Evolutionary conservation across 2,113 vertebrate genomes (phyloP), one percentile per base, ranked within the genome.

Genomic region (Stictonetta naevosa): DNA sequence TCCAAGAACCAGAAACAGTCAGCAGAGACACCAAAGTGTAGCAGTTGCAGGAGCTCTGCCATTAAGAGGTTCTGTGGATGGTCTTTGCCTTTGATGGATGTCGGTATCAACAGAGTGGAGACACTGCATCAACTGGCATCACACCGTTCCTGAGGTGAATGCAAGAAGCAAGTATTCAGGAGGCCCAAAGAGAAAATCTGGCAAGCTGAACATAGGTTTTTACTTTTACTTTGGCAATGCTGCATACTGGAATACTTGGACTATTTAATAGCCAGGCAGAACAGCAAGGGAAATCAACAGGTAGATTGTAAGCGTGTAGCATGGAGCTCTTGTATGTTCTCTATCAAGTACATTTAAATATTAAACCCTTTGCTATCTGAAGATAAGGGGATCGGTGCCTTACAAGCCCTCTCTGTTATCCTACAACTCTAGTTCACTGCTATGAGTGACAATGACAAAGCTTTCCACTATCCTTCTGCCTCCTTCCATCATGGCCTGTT

Each of bases 271-370:
- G 16, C 55, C 36, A 71, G 80, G 46, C 36, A 90, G 86, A 91
- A 87, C 4, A 81, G 19, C 42, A 28, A 3, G 5, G 67, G 36
- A 71, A 71, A 93, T 92, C 55, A 81, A 72, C 3, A 80, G 53
- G 29, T 4, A 40, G 64, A n/a, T 46, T 78, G 22, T 42, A 55
- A 15, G 31, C 58, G 50, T 40, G 11, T 59, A 73, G 67, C 26
- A 38, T 29, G 68, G 84, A 82, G 29, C 18, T 93, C 83, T 52
- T 64, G 64, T 26, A 42, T 36, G 50, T 77, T 86, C 38, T 92
- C 46, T 88, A 46, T 83, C 76, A 80, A 86, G 66, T 26, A 36
- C 21, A 22, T 86, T 97, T 88, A 95, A 95, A 75, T 86, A 84
- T 77, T 62, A 95, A 97, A 83, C 19, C 10, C 38, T 67, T 82